phyloP scores from a whole-genome alignment of 2,113 vertebrate species.

The Myanophis thanlyinensis region DNA sequence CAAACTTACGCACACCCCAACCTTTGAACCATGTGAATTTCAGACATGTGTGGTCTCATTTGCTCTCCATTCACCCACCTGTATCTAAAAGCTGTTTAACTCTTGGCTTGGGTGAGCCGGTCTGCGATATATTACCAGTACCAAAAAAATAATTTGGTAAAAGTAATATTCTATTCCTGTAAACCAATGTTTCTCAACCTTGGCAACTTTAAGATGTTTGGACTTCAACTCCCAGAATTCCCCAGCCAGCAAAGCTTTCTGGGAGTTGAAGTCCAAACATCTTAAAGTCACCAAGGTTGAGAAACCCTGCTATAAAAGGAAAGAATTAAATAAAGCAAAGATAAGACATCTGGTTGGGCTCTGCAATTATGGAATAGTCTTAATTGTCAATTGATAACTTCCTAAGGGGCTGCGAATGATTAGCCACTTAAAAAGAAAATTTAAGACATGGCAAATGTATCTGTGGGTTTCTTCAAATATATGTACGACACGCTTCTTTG shows the following conservation, averaged over 20 bases:
- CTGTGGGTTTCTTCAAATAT: slow-evolving; percentile 12
- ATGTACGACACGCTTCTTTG: not conserved
- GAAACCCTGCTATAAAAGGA: no score
- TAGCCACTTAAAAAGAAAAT: slow-evolving; percentile 24
- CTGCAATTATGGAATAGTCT: not conserved
- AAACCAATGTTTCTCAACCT: no score
- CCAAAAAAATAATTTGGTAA: not conserved
- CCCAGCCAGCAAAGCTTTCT: no score
- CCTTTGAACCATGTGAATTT: not conserved
- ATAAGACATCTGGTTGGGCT: not conserved
- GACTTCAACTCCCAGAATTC: no score
- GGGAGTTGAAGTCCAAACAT: no score
- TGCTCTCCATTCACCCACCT: not conserved
- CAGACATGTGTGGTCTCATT: not conserved
- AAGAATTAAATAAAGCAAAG: not conserved
- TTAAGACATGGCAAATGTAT: slow-evolving; percentile 36
- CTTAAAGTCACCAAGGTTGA: no score
- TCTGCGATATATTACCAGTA: not conserved
- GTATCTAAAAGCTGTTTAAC: not conserved
- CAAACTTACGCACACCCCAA: not conserved
- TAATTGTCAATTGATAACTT: slow-evolving; percentile 1
- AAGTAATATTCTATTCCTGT: not conserved
- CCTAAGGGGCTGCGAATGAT: not conserved
- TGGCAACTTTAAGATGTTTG: no score
- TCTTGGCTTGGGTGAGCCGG: not conserved